These are phyloP conservation scores for Adelognathus sp. DNA, from an alignment of 2,888 invertebrate species.

Conservation along the genomic window DNA sequence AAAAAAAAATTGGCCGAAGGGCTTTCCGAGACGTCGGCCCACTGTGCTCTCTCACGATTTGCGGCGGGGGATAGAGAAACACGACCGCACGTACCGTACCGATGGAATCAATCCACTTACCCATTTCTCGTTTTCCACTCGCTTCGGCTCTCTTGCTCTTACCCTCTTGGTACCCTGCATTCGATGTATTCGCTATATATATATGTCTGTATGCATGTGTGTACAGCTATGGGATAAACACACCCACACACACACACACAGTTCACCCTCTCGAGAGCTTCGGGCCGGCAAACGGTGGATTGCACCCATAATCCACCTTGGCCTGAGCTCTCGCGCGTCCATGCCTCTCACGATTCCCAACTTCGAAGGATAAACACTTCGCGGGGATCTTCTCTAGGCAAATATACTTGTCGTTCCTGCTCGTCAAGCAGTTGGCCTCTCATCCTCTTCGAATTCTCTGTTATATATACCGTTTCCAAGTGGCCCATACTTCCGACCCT, in stretches of 20 bases:
- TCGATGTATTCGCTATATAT: too few species aligned
- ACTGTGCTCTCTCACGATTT: slow-evolving; percentile 10
- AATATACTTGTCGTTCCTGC: slow-evolving; percentile 54
- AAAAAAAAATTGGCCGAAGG: slow-evolving; percentile 29
- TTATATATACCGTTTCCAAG: background rate
- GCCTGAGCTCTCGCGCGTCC: slow-evolving; percentile 57
- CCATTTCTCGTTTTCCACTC: slow-evolving; percentile 45
- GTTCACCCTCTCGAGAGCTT: slow-evolving; percentile 69
- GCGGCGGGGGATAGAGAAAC: slow-evolving; percentile 9
- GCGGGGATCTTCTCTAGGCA: slow-evolving; percentile 41
- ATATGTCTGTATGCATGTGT: background rate
- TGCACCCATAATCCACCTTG: slow-evolving; percentile 47
- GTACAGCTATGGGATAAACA: slow-evolving; percentile 7
- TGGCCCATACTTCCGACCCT: background rate
- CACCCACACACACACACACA: too few species aligned
- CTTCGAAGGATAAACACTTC: slow-evolving; percentile 55
- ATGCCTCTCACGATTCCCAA: slow-evolving; percentile 46
- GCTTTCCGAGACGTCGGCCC: slow-evolving; percentile 3
- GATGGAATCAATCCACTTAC: slow-evolving; percentile 68
- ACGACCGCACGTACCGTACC: slow-evolving; percentile 31
- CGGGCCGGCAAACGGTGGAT: slow-evolving; percentile 54
- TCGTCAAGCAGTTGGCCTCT: slow-evolving; percentile 25
- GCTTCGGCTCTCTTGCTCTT: slow-evolving; percentile 43
- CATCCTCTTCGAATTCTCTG: background rate
- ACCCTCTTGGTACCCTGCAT: slow-evolving; percentile 57